Evolutionary conservation across 1,140 invertebrate genomes (phyloP), one percentile per base, ranked within the genome.

Genomic region (Drosophila athabasca): DNA sequence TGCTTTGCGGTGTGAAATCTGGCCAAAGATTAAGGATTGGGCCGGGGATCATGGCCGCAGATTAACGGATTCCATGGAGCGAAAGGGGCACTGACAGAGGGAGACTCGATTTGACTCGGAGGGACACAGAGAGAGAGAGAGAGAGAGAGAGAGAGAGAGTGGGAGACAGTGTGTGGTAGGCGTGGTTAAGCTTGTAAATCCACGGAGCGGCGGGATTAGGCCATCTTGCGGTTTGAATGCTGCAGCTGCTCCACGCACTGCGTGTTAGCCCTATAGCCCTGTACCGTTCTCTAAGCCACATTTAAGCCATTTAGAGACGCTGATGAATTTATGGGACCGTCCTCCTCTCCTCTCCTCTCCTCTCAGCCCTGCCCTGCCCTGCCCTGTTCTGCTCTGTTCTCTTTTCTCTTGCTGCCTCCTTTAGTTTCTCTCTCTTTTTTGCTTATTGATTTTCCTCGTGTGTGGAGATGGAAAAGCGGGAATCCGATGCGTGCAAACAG

Each of bases 261-360:
- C 11, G 11, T 5, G 11, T 13, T 53, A 39, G 15, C 60, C 39
- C 41, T 5, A 4, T 41, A 13, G 1, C 29, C 53, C 19, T 31
- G 26, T 35, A 35, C 45, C 5, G 9, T 35, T 39, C 41, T 44
- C 43, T 65, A 65, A 72, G 43, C 54, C 48, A 70, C 65, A 69
- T 50, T 69, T 76, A 85, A 85, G 81, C 81, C 82, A 81, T 85
- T 85, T 85, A 85, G 82, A 68, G 62, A 58, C 60, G 48, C 79
- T 88, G 82, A 87, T 88, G 82, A 87, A 87, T 87, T 87, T 87
- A 87, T 82, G 83, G 35, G 67, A 67, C n/a, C 52, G 39, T 69
- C 75, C 60, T 31, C 55, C 59, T 55, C 3, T 6, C 6, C 24
- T 55, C 3, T 6, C 6, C 24, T 26, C 24, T 26, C 3, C 17